Evolutionary conservation across 2,888 invertebrate species (phyloP).

Genomic region (Phyllotreta striolata): DNA sequence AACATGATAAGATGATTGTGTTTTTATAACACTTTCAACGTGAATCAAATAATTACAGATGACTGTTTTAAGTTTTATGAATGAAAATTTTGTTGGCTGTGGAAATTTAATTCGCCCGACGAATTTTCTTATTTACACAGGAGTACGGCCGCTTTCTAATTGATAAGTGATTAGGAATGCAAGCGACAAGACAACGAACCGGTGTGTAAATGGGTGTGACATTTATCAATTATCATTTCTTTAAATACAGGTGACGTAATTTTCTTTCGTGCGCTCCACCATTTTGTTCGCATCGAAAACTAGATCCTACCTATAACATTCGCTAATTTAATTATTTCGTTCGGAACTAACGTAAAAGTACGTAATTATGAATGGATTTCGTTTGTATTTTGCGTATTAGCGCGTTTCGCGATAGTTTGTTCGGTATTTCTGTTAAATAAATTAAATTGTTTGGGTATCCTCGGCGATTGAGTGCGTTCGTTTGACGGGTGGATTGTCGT

Average conservation of each 20-base stretch:
- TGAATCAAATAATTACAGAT: too few relatives aligned
- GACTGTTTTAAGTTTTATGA: too few relatives aligned
- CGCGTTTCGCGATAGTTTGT: neutral
- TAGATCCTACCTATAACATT: slow-evolving; percentile 9
- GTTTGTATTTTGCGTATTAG: neutral
- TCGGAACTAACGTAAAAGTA: too few relatives aligned
- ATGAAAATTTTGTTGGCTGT: too few relatives aligned
- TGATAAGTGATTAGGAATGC: neutral
- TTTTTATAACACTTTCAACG: too few relatives aligned
- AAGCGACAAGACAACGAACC: neutral
- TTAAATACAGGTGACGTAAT: slow-evolving; percentile 61
- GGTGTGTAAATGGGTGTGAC: slow-evolving; percentile 50
- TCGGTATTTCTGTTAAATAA: slow-evolving; percentile 4
- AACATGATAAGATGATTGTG: too few relatives aligned
- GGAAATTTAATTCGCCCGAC: too few relatives aligned
- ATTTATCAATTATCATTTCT: slow-evolving; percentile 47
- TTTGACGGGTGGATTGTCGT: slow-evolving; percentile 25
- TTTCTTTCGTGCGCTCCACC: slow-evolving; percentile 42
- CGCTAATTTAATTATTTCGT: neutral
- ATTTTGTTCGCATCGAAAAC: slow-evolving; percentile 13
- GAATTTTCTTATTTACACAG: too few relatives aligned
- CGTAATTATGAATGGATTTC: neutral
- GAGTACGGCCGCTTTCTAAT: neutral
- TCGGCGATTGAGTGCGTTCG: slow-evolving; percentile 9
- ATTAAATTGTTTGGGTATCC: slow-evolving; percentile 5